Percentiles rank a stretch among this genome's conserved stretches.
Conservation (phyloP, 2,113 vertebrate genomes). For the Parus major region DNA sequence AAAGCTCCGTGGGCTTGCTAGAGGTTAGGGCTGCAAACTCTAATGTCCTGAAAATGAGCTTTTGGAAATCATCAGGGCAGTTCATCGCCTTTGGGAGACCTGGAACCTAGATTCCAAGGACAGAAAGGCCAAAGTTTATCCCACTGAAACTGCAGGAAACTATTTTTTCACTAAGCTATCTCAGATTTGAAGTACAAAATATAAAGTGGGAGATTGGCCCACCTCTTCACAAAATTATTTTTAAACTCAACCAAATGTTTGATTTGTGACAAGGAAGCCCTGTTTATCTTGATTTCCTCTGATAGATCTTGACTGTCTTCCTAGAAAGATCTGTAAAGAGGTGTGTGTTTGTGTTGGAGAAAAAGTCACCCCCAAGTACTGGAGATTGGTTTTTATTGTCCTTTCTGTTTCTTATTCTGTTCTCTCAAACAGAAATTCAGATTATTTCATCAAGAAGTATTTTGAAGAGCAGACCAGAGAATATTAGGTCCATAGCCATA, state of each 20-base stretch:
- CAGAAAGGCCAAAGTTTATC: background rate
- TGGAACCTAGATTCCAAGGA: background rate
- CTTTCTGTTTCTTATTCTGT: background rate
- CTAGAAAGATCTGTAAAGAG: background rate
- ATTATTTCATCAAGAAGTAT: background rate
- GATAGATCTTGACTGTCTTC: background rate
- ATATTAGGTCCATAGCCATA: background rate
- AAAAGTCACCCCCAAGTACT: background rate
- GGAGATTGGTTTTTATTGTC: background rate
- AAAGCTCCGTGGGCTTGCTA: background rate
- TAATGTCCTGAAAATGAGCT: background rate
- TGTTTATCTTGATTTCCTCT: background rate
- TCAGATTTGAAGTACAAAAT: background rate
- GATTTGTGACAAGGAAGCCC: background rate
- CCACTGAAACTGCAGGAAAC: background rate
- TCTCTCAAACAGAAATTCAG: background rate
- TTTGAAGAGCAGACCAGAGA: background rate
- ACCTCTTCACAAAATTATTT: background rate
- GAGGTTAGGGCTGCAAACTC: background rate
- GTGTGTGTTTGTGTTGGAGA: background rate
- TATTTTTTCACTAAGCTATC: background rate
- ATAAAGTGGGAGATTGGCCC: background rate
- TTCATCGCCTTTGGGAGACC: background rate
- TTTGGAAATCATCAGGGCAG: background rate
- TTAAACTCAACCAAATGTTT: background rate